phyloP scores from a whole-genome alignment of 1,140 invertebrate genomes.

The Laupala kohalensis region DNA sequence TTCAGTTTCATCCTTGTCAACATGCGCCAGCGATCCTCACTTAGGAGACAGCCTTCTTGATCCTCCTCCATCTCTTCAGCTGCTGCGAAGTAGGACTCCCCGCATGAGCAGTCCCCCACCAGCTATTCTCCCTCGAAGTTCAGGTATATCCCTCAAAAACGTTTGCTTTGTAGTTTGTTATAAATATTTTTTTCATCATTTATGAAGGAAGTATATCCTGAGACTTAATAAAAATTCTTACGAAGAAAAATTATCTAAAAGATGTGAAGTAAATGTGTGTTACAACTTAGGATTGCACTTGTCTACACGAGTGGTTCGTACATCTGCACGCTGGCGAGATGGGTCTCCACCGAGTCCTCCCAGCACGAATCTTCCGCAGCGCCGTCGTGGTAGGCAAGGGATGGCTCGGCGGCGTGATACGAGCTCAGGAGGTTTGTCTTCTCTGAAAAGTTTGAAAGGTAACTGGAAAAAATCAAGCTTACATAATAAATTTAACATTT shows the following conservation, averaged over 20 bases:
- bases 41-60: constrained; percentile 33
- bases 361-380: not conserved
- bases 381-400: constrained; percentile 12
- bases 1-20: too few species aligned
- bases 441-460: too few species aligned
- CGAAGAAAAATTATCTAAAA: not conserved
- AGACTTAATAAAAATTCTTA: not conserved
- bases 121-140: not conserved
- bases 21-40: constrained; percentile 11
- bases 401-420: constrained; percentile 13
- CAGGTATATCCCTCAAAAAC: too few species aligned
- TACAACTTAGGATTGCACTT: not conserved
- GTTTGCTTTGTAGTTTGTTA: too few species aligned
- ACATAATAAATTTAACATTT: too few species aligned
- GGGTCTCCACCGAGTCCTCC: constrained; percentile 9
- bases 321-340: constrained; percentile 5
- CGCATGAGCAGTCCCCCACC: constrained; percentile 26
- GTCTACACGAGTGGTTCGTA: not conserved
- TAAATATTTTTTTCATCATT: too few species aligned
- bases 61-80: constrained; percentile 22
- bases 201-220: not conserved
- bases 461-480: too few species aligned
- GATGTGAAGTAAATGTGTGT: not conserved
- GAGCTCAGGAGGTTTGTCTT: too few species aligned
- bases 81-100: constrained; percentile 20